Percentiles rank a stretch among this genome's conserved stretches.
Conservation (phyloP, 1,140 invertebrate genomes). For the Anoplolepis gracilipes region DNA sequence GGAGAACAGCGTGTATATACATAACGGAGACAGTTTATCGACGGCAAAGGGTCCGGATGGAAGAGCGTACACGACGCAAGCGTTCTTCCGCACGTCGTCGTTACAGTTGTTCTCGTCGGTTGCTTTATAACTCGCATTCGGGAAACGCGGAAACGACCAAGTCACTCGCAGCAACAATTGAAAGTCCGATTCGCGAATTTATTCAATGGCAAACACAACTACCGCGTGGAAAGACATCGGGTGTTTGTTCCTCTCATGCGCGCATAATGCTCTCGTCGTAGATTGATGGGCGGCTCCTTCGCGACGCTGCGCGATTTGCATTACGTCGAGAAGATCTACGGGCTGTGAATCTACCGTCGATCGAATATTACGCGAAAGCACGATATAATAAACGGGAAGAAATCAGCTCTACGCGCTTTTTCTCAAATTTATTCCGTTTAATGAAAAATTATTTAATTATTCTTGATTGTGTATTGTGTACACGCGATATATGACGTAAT, state of each 20-base stretch:
- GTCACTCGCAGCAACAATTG: slow-evolving; percentile 34
- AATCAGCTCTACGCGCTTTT: background rate
- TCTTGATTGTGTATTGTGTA: too few relatives aligned
- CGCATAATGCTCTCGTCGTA: slow-evolving; percentile 35
- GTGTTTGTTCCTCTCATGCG: slow-evolving; percentile 23
- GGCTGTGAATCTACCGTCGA: background rate
- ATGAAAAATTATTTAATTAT: too few relatives aligned
- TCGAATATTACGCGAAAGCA: background rate
- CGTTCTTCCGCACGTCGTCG: slow-evolving; percentile 34
- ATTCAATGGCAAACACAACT: slow-evolving; percentile 36
- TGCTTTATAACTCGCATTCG: slow-evolving; percentile 33
- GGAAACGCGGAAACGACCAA: slow-evolving; percentile 35
- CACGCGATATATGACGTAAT: too few relatives aligned
- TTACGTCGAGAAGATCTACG: background rate
- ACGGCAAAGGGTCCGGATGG: slow-evolving; percentile 62
- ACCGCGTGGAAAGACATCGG: slow-evolving; percentile 23
- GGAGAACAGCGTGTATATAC: slow-evolving; percentile 1
- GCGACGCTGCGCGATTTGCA: slow-evolving; percentile 23
- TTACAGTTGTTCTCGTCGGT: slow-evolving; percentile 9
- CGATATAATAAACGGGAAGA: background rate
- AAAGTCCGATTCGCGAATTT: slow-evolving; percentile 47
- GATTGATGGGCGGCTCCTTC: slow-evolving; percentile 44
- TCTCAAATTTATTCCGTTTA: background rate
- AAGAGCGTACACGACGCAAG: slow-evolving; percentile 48
- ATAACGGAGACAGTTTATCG: slow-evolving; percentile 67